Base-by-base conservation (phyloP, 92 coral and sea anemone genomes). In the Porites cylindrica region DNA sequence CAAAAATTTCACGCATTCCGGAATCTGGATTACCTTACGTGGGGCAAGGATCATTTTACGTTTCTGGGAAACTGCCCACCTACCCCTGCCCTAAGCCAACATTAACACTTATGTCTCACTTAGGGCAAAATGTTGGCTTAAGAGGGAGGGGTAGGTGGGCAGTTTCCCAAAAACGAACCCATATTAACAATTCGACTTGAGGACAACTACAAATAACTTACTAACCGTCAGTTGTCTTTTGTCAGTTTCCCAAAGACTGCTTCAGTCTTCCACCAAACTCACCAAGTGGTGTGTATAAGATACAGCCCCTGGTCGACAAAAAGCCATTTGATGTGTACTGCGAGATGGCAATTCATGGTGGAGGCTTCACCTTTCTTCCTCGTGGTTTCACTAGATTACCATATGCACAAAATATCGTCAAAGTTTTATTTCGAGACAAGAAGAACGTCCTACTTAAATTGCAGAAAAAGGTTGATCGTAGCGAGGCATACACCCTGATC, bases 361-460 rank as follows among this genome's bases (percentile, higher is more conserved):
- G 94, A 7, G 94, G 92, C 53, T 91, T 66, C 70, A 91, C 92
- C n/a, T 91, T 91, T 74, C 18, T 91, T 12, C 92, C 89, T 38
- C 92, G 94, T 24, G 53, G 84, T 16, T 68, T 81, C 24, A 79
- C 75, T 10, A 59, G 38, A 8, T 12, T 18, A 65, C 24, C 75
- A 79, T 18, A 23, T 21, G 73, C 70, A 4, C 63, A 51, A 1
- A 14, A 32, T 12, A 70, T 88, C 7, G 64, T 91, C 12, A 65
- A 38, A 18, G 82, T 73, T 17, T 85, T 91, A 13, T 91, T 88
- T 83, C 89, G 23, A 14, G 92, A 91, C 59, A 77, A n/a, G 62
- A 61, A 19, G 1, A 81, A 77, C 38, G 92, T 91, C 20, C 68
- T 91, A 8, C 82, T 88, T 0, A 89, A 88, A 18, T 32, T 91